Evolutionary conservation across 2,888 invertebrate species (phyloP).

Genomic region (Acheta domesticus): DNA sequence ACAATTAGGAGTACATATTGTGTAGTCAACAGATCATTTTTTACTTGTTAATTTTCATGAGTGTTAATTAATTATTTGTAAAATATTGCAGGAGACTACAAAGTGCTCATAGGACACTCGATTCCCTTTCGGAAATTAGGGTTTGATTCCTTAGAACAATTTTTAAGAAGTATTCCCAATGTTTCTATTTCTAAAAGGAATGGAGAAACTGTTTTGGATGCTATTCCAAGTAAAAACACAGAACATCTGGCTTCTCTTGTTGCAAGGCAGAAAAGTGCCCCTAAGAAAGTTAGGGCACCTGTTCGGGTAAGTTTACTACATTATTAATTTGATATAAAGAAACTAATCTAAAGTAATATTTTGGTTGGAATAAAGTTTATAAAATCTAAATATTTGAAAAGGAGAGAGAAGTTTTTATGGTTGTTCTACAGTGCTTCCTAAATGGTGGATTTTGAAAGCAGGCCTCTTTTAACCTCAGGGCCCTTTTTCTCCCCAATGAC

Average conservation of each 20-base stretch:
- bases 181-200: conserved; percentile 52
- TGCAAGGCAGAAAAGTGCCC: conserved; percentile 44
- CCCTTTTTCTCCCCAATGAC: too few relatives aligned
- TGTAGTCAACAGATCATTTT: too few relatives aligned
- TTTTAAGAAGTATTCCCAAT: conserved; percentile 58
- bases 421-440: too few relatives aligned
- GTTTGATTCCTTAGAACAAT: conserved; percentile 56
- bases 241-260: conserved; percentile 55
- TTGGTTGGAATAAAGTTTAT: too few relatives aligned
- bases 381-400: too few relatives aligned
- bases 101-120: conserved; percentile 58
- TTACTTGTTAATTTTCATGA: too few relatives aligned
- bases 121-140: conserved; percentile 63
- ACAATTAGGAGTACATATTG: too few relatives aligned
- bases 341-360: too few relatives aligned
- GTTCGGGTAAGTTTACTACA: conserved; percentile 37
- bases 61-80: background rate
- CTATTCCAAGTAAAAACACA: conserved; percentile 56
- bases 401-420: too few relatives aligned
- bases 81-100: conserved; percentile 55
- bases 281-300: conserved; percentile 34
- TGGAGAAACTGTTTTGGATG: conserved; percentile 58
- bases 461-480: too few relatives aligned
- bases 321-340: too few relatives aligned
- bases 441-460: too few relatives aligned